Base-by-base conservation (phyloP, 2,797 vertebrate genomes). In the Sebastes steindachneri region DNA sequence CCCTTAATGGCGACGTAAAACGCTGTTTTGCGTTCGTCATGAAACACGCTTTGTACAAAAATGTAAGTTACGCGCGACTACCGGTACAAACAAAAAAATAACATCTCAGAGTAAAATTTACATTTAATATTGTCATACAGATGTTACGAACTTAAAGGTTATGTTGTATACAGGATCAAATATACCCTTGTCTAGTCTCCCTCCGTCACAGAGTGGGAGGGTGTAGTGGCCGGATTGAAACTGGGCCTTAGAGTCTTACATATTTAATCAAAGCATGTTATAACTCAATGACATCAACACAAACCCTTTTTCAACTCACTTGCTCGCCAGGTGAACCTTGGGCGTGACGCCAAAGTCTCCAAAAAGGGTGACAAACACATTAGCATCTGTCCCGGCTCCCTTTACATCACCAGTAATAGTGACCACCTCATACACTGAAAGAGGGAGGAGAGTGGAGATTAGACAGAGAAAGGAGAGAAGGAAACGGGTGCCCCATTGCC, bases 251-350 rank as follows among this genome's bases (percentile, higher is more conserved):
- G 25, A 53, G 26, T 23, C 2, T 60, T 10, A 60, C 14, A 25
- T 58, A 63, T 58, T 35, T 2, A 70, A 37, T 62, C 6, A 70
- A 64, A 79, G 10, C 2, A 2, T 3, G 19, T 21, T 48, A 5
- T 17, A 65, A 45, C 63, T 35, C 33, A 54, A 12, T 12, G 28
- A 10, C 19, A 54, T 67, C 37, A 57, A 9, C 9, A 17, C 10
- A 23, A 62, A 73, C 19, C 3, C 1, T 29, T 76, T 48, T 74
- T 19, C 45, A 80, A 97, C 98, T 97, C 90, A 99, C 98, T 99
- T 99, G 98, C 98, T 99, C 67, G 97, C 97, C 90, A 99, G 97
- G 78, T 99, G 98, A 85, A 97, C 96, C 92, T 99, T 99, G 66
- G 98, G 98, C 21, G 97, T 97, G 70, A 99, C 96, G 9, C 99